Base-by-base conservation (phyloP, 2,888 invertebrate genomes). In the Cheilosia vulpina region DNA sequence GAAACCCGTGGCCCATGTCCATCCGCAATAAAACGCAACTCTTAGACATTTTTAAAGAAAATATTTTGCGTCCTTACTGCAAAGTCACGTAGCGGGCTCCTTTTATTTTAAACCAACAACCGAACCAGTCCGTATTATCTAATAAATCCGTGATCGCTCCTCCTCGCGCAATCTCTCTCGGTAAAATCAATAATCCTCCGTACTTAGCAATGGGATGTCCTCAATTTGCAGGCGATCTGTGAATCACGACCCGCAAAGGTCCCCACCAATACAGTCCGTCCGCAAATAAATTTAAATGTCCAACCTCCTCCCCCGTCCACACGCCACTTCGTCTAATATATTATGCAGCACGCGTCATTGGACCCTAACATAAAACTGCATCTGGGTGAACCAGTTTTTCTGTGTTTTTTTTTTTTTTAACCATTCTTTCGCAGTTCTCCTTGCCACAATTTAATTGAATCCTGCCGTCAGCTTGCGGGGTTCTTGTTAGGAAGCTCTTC, bases 211-310 rank as follows among this genome's bases (percentile, higher is more conserved):
- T 38, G 58, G 38, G 19, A 65, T 47, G 58, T 73, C 65, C 53
- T 60, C 69, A 69, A 75, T 75, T 79, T 79, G 69, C 31, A 43
- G 52, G 52, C 75, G 79, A 69, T 84, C 75, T 79, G 52, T 47
- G 68, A 79, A 78, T 69, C 73, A 78, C 53, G 41, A 63, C 55
- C 21, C 45, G 31, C 24, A 43, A 31, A 3, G 5, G 38, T 19
- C 31, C 34, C 9, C 7, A 55, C 41, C 5, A 50, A 7, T 34
- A 55, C 38, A 45, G 34, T 43, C 31, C 50, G 43, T 43, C 31
- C 50, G 43, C 62, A 75, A 75, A 84, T 65, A 84, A 79, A 79
- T 84, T 84, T 75, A 69, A 69, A 83, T 66, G 76, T 45, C 60
- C 38, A 5, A 11, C 13, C 53, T 5, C 15, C 34, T 7, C 31